Conservation (phyloP, 2,113 vertebrate species). For the Melanotaenia duboulayi region DNA sequence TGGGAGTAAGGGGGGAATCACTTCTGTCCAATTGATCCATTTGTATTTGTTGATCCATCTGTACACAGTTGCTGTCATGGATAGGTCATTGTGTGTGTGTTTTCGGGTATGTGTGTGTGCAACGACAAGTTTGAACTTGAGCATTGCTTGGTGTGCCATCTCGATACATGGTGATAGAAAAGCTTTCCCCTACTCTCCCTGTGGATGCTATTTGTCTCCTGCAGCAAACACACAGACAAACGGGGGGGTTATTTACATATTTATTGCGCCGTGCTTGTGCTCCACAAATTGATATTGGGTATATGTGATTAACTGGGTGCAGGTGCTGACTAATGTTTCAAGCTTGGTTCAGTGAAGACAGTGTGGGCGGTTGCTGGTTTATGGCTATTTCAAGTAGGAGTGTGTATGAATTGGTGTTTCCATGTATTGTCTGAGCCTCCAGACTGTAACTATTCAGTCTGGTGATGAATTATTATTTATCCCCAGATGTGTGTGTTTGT, state of each 20-base stretch:
- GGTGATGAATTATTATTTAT: slow-evolving; percentile 53
- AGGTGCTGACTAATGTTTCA: slow-evolving; percentile 41
- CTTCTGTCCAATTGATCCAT: slow-evolving; percentile 49
- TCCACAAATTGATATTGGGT: slow-evolving; percentile 50
- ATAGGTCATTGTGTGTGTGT: slow-evolving; percentile 36
- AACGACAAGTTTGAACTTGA: slow-evolving; percentile 20
- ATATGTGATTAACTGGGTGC: slow-evolving; percentile 47
- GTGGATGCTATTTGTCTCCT: slow-evolving; percentile 38
- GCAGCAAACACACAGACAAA: slow-evolving; percentile 8
- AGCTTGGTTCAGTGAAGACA: slow-evolving; percentile 44
- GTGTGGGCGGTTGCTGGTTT: slow-evolving; percentile 53
- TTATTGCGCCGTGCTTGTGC: slow-evolving; percentile 55
- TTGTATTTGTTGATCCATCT: slow-evolving; percentile 63
- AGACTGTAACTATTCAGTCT: slow-evolving; percentile 45
- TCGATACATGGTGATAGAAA: slow-evolving; percentile 38
- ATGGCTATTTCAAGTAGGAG: slow-evolving; percentile 45
- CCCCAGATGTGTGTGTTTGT: neutral
- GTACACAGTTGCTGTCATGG: slow-evolving; percentile 35
- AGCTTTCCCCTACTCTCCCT: slow-evolving; percentile 31
- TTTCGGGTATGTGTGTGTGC: neutral
- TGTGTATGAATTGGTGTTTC: slow-evolving; percentile 37
- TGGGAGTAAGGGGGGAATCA: neutral
- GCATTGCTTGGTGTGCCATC: slow-evolving; percentile 29
- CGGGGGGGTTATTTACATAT: slow-evolving; percentile 67
- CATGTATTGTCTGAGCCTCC: slow-evolving; percentile 48